Percentiles rank a stretch among this genome's conserved stretches.
phyloP scores from a whole-genome alignment of 2,113 vertebrate species.

The Mola mola region DNA sequence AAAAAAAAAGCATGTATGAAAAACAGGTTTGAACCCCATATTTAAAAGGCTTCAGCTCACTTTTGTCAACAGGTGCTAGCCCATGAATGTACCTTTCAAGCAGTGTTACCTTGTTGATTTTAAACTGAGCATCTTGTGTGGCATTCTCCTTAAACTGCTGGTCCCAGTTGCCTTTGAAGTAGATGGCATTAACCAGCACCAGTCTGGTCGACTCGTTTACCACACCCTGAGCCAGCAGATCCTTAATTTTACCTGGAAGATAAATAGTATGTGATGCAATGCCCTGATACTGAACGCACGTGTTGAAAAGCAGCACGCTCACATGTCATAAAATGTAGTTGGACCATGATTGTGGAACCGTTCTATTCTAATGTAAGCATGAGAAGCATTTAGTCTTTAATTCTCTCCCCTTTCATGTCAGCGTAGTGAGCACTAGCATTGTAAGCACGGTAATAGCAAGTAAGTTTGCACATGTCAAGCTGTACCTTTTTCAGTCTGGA shows the following conservation, averaged over 20 bases:
- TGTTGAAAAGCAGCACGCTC: background rate
- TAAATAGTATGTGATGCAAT: background rate
- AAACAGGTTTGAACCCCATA: too few relatives aligned
- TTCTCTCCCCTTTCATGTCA: background rate
- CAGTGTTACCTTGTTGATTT: constrained; percentile 69
- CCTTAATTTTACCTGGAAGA: constrained; percentile 87
- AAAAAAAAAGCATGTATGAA: too few relatives aligned
- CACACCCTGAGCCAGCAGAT: constrained; percentile 79
- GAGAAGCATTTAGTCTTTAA: background rate
- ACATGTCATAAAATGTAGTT: too few relatives aligned
- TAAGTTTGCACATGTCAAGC: background rate
- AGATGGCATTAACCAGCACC: constrained; percentile 93
- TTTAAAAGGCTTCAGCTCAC: too few relatives aligned
- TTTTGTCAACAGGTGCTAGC: background rate
- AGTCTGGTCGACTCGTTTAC: constrained; percentile 81
- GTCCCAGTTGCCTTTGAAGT: constrained; percentile 93
- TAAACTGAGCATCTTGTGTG: constrained; percentile 82
- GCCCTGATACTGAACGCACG: background rate
- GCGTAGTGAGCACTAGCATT: background rate
- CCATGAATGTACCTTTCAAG: background rate
- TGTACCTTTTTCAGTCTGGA: background rate
- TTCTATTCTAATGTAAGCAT: too few relatives aligned
- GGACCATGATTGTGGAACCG: too few relatives aligned
- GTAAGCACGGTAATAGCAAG: background rate
- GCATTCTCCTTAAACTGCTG: constrained; percentile 75